Base-by-base conservation (phyloP, 2,888 invertebrate genomes). In the Himalopsyche kuldschensis region DNA sequence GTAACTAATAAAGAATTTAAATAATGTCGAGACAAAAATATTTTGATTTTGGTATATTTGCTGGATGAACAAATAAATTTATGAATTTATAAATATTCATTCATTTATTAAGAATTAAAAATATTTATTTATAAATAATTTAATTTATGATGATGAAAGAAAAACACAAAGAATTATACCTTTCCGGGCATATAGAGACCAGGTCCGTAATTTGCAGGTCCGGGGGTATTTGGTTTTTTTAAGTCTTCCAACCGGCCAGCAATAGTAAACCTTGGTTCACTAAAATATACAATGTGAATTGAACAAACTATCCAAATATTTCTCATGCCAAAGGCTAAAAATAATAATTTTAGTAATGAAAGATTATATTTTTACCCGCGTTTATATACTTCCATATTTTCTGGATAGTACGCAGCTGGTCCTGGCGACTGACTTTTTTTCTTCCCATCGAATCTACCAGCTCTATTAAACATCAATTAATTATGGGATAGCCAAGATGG, bases 331-430 rank as follows among this genome's bases (percentile, higher is more conserved):
- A 27, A 17, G n/a, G 8, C 5, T 27, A 24, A 11, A 24, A 48
- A 20, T 27, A 8, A 27, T 69, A 30, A 15, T 30, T 15, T 6
- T 55, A 4, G 8, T 8, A 55, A 55, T 15, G 0, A 20, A 20
- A 55, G 5, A 20, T 55, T 55, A 6, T 20, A 6, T 24, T 20
- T 55, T 88, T 20, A 91, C 91, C 88, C 90, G 87, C 86, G 88
- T 86, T 86, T 88, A 86, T 90, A 91, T 1, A 90, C 89, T 86
- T 90, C 90, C 32, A 89, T 88, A 85, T 91, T 89, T 15, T 88
- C 88, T 87, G 92, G 92, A 88, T 90, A 90, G 89, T 93, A 93
- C 30, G 91, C 92, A 27, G 92, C 93, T 15, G 93, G 93, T 0
- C 93, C 93, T 3, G 93, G 93, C 15, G 91, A 91, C 85, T 87